Evolutionary conservation across 2,888 invertebrate species (phyloP), one percentile per base, ranked within the genome.

Genomic region (Drosophila silvestris): DNA sequence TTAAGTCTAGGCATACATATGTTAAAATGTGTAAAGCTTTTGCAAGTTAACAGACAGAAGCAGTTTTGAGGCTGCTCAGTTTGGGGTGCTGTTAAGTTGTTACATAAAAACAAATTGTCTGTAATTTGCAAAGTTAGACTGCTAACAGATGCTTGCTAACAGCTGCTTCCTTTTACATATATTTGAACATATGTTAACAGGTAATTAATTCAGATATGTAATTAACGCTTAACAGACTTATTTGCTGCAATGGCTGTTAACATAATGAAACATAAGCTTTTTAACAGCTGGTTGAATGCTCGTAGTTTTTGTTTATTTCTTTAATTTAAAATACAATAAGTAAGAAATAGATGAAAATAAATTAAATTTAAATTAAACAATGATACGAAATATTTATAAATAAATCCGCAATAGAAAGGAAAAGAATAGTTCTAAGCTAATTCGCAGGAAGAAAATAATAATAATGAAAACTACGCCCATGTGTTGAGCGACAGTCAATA

Each of bases 401-500:
- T 39, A 3, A 19, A n/a, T 41, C 10, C 2, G 10, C 9, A n/a
- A 10, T 2, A 41, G n/a, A 12, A 16, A 6, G n/a, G 3, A 44
- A 0, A 44, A 5, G n/a, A 44, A 44, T 44, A n/a, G 5, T 12
- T 44, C 2, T n/a, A 41, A 5, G 41, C 12, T 41, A 41, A n/a
- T 5, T n/a, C n/a, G 41, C n/a, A 41, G n/a, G 19, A 41, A n/a
- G 12, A 12, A 44, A 12, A 28, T 14, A 35, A 35, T 14, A 35
- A 35, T 16, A 9, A 16, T 9, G 2, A 4, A 3, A 1, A 30
- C 65, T 54, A 71, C 65, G 72, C 56, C 57, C 16, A 22, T 78
- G 82, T 0, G 16, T 35, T 22, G 52, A 66, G 63, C 44, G 30
- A 32, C 63, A 75, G 76, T 79, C 82, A 77, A 77, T 81, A 89